Percentiles rank a stretch among this genome's conserved stretches.
phyloP scores from a whole-genome alignment of 2,113 vertebrate genomes.

The Macrotus californicus region DNA sequence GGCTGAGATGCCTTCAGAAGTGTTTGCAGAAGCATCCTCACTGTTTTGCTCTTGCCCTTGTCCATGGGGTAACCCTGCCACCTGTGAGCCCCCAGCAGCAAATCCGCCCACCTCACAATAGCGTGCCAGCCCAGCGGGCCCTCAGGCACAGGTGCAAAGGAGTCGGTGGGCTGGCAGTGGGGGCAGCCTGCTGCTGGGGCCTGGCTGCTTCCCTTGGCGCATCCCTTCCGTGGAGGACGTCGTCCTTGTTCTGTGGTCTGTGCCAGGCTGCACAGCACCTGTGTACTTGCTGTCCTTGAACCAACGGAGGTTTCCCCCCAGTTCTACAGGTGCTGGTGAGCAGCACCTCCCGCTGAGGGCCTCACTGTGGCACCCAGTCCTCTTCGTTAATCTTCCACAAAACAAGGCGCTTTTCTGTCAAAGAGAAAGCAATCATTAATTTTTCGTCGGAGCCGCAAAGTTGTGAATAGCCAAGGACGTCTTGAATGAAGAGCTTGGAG shows the following conservation, averaged over 20 bases:
- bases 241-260: constrained; percentile 45
- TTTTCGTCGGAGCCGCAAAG: constrained; percentile 77
- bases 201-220: constrained; percentile 69
- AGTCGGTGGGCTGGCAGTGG: constrained; percentile 19
- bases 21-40: constrained; percentile 12
- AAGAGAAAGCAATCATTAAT: constrained; percentile 76
- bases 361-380: constrained; percentile 59
- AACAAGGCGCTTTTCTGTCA: constrained; percentile 73
- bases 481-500: constrained; percentile 59
- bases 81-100: constrained; percentile 49
- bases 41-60: constrained; percentile 38
- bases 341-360: constrained; percentile 53
- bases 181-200: constrained; percentile 52
- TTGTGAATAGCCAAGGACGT: constrained; percentile 63
- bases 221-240: constrained; percentile 65
- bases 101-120: constrained; percentile 51
- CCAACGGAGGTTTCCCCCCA: constrained; percentile 66
- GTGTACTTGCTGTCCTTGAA: constrained; percentile 70
- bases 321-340: constrained; percentile 41
- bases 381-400: constrained; percentile 77
- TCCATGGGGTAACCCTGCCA: constrained; percentile 49
- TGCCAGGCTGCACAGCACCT: constrained; percentile 38
- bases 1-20: not conserved
- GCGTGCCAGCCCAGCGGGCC: constrained; percentile 53
- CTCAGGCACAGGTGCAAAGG: not conserved